Conservation (phyloP, 2,113 vertebrate genomes). For the Bucco capensis region DNA sequence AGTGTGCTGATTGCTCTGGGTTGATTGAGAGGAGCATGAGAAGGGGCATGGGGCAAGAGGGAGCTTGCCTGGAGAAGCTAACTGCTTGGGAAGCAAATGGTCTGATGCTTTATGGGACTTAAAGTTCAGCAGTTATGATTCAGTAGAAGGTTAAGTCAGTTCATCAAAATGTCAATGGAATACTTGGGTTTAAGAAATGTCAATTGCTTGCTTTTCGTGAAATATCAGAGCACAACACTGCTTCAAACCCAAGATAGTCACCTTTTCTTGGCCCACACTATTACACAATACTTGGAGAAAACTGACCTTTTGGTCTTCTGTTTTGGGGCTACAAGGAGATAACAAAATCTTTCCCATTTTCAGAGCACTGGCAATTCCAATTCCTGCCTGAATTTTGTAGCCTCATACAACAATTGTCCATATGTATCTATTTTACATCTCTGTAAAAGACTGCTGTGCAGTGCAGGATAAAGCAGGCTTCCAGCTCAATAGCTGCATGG, state of each 20-base stretch:
- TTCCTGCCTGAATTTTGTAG: neutral
- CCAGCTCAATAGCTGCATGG: neutral
- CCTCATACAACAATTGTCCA: neutral
- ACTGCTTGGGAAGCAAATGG: neutral
- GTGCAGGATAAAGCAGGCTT: neutral
- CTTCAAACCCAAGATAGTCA: neutral
- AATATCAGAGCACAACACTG: neutral
- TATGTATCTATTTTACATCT: neutral
- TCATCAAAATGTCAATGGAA: conserved; percentile 44
- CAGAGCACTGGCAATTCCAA: neutral
- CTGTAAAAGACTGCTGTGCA: neutral
- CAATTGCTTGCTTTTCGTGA: conserved; percentile 22
- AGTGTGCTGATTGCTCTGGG: neutral
- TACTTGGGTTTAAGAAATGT: conserved; percentile 21
- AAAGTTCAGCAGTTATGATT: conserved; percentile 15
- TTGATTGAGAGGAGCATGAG: neutral
- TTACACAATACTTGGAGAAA: neutral
- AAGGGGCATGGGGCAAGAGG: neutral
- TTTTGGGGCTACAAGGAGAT: neutral
- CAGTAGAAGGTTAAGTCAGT: conserved; percentile 14
- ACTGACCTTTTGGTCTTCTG: neutral
- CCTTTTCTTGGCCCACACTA: neutral
- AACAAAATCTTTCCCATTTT: neutral
- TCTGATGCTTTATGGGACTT: neutral
- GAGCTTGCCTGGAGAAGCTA: neutral